These are phyloP conservation scores for Conus betulinus DNA, from an alignment of 1,140 invertebrate genomes.

Conservation along the genomic window DNA sequence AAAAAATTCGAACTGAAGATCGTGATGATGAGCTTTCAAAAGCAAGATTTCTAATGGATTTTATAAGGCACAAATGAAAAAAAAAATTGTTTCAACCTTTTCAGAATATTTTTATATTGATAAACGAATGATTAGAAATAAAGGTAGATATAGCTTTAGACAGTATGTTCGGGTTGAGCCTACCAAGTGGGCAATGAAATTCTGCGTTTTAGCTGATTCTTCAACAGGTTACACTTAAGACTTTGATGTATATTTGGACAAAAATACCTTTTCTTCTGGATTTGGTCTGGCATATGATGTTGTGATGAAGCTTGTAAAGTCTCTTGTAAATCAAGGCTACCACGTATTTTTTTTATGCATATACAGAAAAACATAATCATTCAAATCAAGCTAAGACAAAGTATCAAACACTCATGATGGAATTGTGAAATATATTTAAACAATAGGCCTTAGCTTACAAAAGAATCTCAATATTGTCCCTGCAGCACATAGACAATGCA, in stretches of 20 bases:
- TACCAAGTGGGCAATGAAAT: neutral
- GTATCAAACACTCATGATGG: no score
- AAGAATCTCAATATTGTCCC: no score
- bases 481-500: no score
- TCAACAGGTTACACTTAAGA: no score
- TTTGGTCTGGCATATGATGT: neutral
- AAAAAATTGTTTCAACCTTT: conserved; percentile 1
- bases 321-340: no score
- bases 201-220: neutral
- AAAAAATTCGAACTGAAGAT: conserved; percentile 3
- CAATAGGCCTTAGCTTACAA: no score
- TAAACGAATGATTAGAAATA: neutral
- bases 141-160: no score
- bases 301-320: neutral
- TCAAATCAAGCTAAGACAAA: no score
- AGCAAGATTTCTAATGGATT: neutral
- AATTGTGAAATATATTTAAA: no score
- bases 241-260: neutral
- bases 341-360: no score
- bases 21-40: neutral
- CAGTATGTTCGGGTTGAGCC: neutral
- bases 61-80: neutral
- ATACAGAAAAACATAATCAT: no score
- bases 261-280: neutral
- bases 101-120: neutral